These are phyloP conservation scores for Ophraella communa DNA, from an alignment of 2,888 invertebrate species.

Conservation along the genomic window DNA sequence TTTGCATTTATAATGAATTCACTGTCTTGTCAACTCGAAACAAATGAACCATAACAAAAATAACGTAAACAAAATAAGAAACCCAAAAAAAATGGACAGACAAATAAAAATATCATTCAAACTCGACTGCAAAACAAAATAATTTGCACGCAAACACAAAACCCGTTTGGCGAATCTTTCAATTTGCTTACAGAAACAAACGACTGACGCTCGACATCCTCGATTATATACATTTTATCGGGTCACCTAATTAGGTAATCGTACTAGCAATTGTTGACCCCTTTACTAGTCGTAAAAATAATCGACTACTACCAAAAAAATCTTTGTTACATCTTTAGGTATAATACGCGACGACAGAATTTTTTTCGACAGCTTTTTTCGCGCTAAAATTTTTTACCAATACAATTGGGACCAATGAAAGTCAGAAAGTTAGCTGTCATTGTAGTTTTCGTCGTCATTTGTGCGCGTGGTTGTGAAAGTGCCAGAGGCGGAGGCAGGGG, in stretches of 20 bases:
- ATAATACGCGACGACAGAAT: too few species aligned
- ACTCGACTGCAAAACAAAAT: not conserved
- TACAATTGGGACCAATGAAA: slow-evolving; percentile 35
- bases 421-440: slow-evolving; percentile 35
- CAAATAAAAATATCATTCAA: not conserved
- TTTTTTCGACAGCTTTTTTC: too few species aligned
- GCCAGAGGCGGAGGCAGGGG: slow-evolving; percentile 46
- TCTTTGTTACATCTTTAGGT: too few species aligned
- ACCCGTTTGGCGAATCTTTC: not conserved
- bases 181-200: slow-evolving; percentile 14
- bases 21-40: too few species aligned
- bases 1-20: too few species aligned
- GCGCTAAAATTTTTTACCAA: too few species aligned
- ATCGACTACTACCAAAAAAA: too few species aligned
- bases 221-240: slow-evolving; percentile 28
- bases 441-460: slow-evolving; percentile 27
- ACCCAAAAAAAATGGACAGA: too few species aligned
- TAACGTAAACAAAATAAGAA: too few species aligned
- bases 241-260: slow-evolving; percentile 35
- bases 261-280: slow-evolving; percentile 39
- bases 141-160: not conserved
- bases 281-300: slow-evolving; percentile 26
- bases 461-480: slow-evolving; percentile 28
- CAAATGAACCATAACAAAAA: too few species aligned
- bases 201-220: slow-evolving; percentile 15